Evolutionary conservation across 2,888 invertebrate species (phyloP).

Genomic region (Tuberolachnus salignus): DNA sequence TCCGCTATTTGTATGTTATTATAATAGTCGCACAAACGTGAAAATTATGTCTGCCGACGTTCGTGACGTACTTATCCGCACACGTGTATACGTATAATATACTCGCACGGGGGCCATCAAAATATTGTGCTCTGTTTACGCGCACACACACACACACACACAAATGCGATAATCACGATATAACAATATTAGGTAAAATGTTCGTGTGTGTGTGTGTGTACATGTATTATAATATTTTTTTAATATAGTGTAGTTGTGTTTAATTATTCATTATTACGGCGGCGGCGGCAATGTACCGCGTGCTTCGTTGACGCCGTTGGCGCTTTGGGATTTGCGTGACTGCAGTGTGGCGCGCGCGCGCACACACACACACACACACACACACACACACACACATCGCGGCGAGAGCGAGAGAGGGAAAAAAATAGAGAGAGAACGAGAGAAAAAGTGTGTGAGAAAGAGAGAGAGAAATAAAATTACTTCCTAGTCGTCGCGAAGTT

Average conservation of each 20-base stretch:
- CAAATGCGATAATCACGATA: slow-evolving; percentile 19
- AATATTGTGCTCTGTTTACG: slow-evolving; percentile 16
- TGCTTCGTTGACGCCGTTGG: slow-evolving; percentile 7
- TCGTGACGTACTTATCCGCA: slow-evolving; percentile 23
- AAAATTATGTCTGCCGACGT: slow-evolving; percentile 16
- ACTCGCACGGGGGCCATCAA: slow-evolving; percentile 11
- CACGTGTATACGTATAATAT: background rate
- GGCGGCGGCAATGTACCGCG: background rate
- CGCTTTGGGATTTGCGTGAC: slow-evolving; percentile 51
- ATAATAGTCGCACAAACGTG: background rate
- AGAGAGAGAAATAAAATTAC: background rate
- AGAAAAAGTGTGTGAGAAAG: too few relatives aligned
- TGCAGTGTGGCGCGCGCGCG: background rate
- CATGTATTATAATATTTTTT: too few relatives aligned
- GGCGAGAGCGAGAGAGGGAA: slow-evolving; percentile 2
- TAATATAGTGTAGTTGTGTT: slow-evolving; percentile 11
- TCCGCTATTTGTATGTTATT: background rate
- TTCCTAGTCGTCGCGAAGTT: slow-evolving; percentile 14
- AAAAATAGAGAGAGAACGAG: too few relatives aligned
- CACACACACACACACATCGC: slow-evolving; percentile 3
- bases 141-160: background rate
- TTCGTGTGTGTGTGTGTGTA: background rate
- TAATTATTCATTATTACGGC: slow-evolving; percentile 42
- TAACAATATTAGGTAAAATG: background rate
- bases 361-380: too few relatives aligned